Percentiles rank a stretch among this genome's conserved stretches.
These are phyloP conservation scores for Neocloeon triangulifer DNA, from an alignment of 1,140 invertebrate species.

Conservation along the genomic window DNA sequence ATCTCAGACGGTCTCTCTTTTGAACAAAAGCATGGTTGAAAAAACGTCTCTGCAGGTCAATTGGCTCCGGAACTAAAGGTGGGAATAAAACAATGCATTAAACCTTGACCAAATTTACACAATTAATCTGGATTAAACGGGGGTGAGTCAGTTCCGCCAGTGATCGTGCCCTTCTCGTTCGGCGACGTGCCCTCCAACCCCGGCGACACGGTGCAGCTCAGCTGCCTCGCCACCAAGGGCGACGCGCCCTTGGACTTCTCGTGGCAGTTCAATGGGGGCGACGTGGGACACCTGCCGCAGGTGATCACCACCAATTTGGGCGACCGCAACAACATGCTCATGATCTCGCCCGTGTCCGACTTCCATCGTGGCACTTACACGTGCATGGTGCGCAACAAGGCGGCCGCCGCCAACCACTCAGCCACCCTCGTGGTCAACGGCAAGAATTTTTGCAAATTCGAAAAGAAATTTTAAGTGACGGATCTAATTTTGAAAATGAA, in stretches of 20 bases:
- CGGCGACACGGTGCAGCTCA: constrained; percentile 20
- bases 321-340: constrained; percentile 10
- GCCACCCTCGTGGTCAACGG: constrained; percentile 13
- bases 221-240: constrained; percentile 20
- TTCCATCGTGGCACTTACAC: constrained; percentile 23
- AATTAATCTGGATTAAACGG: too few relatives aligned
- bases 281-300: too few relatives aligned
- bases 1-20: too few relatives aligned
- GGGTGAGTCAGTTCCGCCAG: constrained; percentile 13
- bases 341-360: constrained; percentile 6
- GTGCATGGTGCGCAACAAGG: constrained; percentile 20
- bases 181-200: constrained; percentile 11
- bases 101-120: too few relatives aligned
- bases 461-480: too few relatives aligned
- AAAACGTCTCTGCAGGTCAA: too few relatives aligned
- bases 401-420: constrained; percentile 18
- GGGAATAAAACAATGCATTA: too few relatives aligned
- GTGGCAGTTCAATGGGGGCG: constrained; percentile 17
- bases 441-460: too few relatives aligned
- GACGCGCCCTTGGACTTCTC: constrained; percentile 14
- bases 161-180: constrained; percentile 11
- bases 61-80: too few relatives aligned
- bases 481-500: too few relatives aligned
- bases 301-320: not conserved
- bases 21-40: too few relatives aligned